These are phyloP conservation scores for Rhamphomyia laevipes DNA, from an alignment of 2,888 invertebrate species.

Conservation along the genomic window DNA sequence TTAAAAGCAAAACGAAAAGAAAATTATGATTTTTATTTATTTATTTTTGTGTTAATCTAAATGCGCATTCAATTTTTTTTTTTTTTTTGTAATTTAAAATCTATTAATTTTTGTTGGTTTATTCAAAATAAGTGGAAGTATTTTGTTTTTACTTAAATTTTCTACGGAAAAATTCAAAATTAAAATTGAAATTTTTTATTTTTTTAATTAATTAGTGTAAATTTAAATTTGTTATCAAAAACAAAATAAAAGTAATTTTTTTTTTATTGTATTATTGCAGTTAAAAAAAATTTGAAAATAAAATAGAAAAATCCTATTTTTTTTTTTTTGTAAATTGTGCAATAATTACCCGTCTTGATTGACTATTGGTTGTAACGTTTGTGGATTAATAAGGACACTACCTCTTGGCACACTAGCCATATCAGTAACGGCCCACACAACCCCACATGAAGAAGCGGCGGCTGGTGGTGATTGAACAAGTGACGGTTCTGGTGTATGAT, in stretches of 20 bases:
- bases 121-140: no score
- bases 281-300: constrained; percentile 7
- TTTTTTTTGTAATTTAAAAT: no score
- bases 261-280: neutral
- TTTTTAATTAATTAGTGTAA: no score
- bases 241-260: neutral
- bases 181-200: neutral
- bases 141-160: neutral
- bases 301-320: constrained; percentile 14
- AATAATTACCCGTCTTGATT: constrained; percentile 40
- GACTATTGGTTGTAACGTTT: constrained; percentile 39
- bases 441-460: constrained; percentile 27
- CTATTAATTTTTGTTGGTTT: no score
- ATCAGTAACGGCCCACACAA: constrained; percentile 82
- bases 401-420: constrained; percentile 76
- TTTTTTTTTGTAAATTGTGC: constrained; percentile 21
- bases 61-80: no score
- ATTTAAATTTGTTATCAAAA: neutral
- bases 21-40: neutral
- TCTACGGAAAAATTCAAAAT: neutral
- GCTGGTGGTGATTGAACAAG: constrained; percentile 24
- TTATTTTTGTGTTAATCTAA: no score
- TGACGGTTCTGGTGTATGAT: constrained; percentile 33
- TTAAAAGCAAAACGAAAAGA: constrained; percentile 8
- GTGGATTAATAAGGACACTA: constrained; percentile 78